Percentiles rank a stretch among this genome's conserved stretches.
phyloP scores from a whole-genome alignment of 1,140 invertebrate species.

The Formica exsecta region DNA sequence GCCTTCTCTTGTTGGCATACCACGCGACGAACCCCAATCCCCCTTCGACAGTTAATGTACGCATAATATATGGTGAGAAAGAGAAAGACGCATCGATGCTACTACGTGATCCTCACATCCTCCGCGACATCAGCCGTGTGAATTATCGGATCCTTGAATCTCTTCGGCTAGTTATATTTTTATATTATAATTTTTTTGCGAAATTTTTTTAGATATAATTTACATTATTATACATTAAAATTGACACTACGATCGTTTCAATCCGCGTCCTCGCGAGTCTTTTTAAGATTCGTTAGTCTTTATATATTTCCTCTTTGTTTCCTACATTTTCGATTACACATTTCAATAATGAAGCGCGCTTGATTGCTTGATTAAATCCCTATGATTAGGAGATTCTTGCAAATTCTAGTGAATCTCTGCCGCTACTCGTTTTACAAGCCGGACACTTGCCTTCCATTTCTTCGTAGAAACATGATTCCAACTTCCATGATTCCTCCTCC shows the following conservation, averaged over 20 bases:
- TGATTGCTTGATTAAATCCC: background rate
- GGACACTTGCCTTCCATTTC: background rate
- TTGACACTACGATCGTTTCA: too few species aligned
- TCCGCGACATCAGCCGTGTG: background rate
- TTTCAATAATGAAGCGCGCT: too few species aligned
- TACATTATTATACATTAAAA: too few species aligned
- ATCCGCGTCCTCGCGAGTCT: background rate
- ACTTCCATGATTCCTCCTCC: conserved; percentile 3
- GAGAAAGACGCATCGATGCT: background rate
- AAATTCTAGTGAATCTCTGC: background rate
- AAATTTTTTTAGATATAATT: too few species aligned
- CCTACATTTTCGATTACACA: background rate
- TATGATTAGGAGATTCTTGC: background rate
- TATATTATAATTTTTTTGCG: too few species aligned
- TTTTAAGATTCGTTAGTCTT: background rate
- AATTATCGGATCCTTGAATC: background rate
- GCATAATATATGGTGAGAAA: conserved; percentile 1
- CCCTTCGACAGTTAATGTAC: conserved; percentile 34
- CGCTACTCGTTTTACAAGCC: background rate
- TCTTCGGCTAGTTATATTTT: background rate
- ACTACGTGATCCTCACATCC: background rate
- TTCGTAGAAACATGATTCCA: conserved; percentile 24
- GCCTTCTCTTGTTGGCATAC: conserved; percentile 75
- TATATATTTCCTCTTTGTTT: background rate
- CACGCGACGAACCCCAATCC: background rate